Conservation (phyloP, 2,888 invertebrate genomes). For the Synergus gifuensis region DNA sequence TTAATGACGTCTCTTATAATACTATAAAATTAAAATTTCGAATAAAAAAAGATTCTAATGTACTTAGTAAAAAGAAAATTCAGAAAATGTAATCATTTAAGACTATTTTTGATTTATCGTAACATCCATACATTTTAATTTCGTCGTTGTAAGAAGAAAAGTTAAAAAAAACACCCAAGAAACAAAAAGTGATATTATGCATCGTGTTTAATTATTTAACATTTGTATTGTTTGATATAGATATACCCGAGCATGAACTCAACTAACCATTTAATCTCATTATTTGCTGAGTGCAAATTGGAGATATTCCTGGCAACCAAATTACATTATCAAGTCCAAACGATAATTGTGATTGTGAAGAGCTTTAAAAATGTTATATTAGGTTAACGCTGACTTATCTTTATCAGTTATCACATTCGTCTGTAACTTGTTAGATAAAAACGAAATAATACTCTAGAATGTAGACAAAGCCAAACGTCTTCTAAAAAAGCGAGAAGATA, state of each 20-base stretch:
- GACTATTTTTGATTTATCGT: not conserved
- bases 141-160: not conserved
- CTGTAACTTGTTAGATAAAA: constrained; percentile 18
- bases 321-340: constrained; percentile 17
- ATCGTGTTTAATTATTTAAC: not conserved
- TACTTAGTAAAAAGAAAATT: not conserved
- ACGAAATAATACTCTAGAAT: constrained; percentile 32
- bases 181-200: not conserved
- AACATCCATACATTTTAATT: not conserved
- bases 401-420: constrained; percentile 25
- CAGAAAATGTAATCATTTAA: not conserved
- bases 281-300: constrained; percentile 22
- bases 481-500: not conserved
- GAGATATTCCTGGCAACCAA: constrained; percentile 28
- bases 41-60: not conserved
- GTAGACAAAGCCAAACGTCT: constrained; percentile 27
- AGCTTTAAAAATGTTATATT: constrained; percentile 36
- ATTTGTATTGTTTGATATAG: not conserved
- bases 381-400: constrained; percentile 34
- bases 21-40: not conserved
- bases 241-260: not conserved
- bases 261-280: not conserved
- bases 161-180: not conserved
- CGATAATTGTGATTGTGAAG: constrained; percentile 36
- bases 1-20: not conserved